A percentile compares a stretch with the other conserved stretches of the same genome.
Conservation (phyloP, 2,888 invertebrate genomes). For the Apantesis nais region DNA sequence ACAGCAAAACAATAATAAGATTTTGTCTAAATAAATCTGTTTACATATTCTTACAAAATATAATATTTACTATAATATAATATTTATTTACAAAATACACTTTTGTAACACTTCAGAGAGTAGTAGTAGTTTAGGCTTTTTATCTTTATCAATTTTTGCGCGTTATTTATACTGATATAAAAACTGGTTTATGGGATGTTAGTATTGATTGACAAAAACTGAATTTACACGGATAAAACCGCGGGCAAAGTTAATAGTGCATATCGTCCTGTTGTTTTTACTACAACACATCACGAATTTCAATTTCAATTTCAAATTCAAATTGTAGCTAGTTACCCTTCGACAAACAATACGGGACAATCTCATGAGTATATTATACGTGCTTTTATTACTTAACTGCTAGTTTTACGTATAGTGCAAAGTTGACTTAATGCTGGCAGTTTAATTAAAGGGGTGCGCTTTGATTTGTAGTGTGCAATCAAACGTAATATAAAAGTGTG, state of each 20-base stretch:
- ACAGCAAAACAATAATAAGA: too few species aligned
- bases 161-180: neutral
- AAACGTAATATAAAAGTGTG: constrained; percentile 56
- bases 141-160: neutral
- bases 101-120: too few species aligned
- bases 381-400: constrained; percentile 65
- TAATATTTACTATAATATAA: too few species aligned
- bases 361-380: constrained; percentile 69
- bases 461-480: constrained; percentile 72
- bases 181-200: neutral
- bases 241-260: neutral
- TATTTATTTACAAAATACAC: too few species aligned
- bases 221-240: neutral
- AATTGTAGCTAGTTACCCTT: constrained; percentile 46
- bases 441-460: constrained; percentile 81
- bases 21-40: too few species aligned
- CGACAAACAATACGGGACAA: constrained; percentile 58
- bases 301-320: too few species aligned
- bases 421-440: constrained; percentile 77
- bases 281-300: constrained; percentile 1
- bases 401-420: constrained; percentile 67
- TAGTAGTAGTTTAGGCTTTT: too few species aligned
- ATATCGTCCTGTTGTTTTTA: neutral
- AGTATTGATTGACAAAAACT: neutral
- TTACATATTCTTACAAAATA: too few species aligned